Evolutionary conservation across 2,113 vertebrate genomes (phyloP), one percentile per base, ranked within the genome.

Genomic region (Seriola quinqueradiata): DNA sequence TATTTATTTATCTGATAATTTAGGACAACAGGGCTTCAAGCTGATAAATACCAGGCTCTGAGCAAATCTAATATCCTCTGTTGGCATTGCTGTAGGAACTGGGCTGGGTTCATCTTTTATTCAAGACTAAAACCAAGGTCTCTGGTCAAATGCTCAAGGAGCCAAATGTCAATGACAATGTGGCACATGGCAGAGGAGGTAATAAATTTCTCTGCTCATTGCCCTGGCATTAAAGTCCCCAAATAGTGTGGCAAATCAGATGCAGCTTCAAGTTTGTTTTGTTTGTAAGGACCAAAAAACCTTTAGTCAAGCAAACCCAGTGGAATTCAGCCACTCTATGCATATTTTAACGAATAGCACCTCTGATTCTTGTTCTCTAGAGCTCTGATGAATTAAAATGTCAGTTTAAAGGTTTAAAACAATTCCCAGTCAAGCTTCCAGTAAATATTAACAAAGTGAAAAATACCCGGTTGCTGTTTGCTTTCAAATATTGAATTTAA

Each of bases 101-200:
- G 42, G 48, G 48, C 58, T 86, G 46, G 54, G 50, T 60, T 82
- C 57, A 85, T 86, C 40, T 85, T 85, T 85, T 75, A 85, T 89
- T 87, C 77, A 79, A 76, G 28, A 73, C 55, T 67, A 61, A 70
- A 65, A 73, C 64, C 59, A 55, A 48, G 58, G 71, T 75, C 58
- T 79, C 52, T 82, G 60, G 79, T 77, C 83, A 84, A 87, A 83
- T n/a, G 44, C 34, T 81, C 17, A 66, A 25, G 68, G 48, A 85
- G 70, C 68, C 65, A 86, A 86, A 79, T 83, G 65, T 79, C 63
- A 75, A 65, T 71, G 72, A 82, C 52, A 68, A 42, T 11, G 52
- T 65, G 64, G 12, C 11, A 25, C 1, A 28, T 12, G 48, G 9
- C 58, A 66, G 70, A 58, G 48, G 19, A 68, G 19, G 79, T 52